These are phyloP conservation scores for Chrysopa pallens DNA, from an alignment of 1,140 invertebrate genomes.

Conservation along the genomic window DNA sequence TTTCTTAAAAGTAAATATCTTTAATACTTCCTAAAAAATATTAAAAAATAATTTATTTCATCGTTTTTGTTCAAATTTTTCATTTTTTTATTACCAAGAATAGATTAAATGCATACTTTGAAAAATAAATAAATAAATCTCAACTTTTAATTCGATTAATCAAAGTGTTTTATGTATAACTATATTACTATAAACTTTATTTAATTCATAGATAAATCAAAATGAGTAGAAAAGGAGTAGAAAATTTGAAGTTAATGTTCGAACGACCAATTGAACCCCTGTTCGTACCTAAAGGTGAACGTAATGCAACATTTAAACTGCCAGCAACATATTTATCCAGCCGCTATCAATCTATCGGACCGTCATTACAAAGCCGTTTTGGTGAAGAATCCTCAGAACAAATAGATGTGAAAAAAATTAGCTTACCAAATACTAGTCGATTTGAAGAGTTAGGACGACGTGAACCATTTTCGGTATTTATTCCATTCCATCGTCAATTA, in stretches of 20 bases:
- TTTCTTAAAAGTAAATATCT: too few species aligned
- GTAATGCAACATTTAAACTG: constrained; percentile 6
- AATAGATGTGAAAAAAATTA: constrained; percentile 28
- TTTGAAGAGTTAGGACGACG: constrained; percentile 25
- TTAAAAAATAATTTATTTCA: too few species aligned
- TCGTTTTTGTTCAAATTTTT: too few species aligned
- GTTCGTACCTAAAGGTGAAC: constrained; percentile 16
- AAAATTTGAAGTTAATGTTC: constrained; percentile 25
- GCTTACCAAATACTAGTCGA: constrained; percentile 26
- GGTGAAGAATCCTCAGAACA: constrained; percentile 26
- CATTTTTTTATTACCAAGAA: too few species aligned
- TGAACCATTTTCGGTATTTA: constrained; percentile 33
- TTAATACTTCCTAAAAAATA: too few species aligned
- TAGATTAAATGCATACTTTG: too few species aligned
- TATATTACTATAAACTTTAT: too few species aligned
- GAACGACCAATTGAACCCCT: constrained; percentile 25
- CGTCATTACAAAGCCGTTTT: constrained; percentile 28
- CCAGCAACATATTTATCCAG: constrained; percentile 15
- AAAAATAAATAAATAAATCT: too few species aligned
- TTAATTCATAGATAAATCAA: too few species aligned
- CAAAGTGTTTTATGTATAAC: too few species aligned
- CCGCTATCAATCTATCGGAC: constrained; percentile 20
- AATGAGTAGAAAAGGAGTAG: background rate
- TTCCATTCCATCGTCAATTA: constrained; percentile 28
- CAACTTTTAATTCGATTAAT: too few species aligned